A percentile compares a stretch with the other conserved stretches of the same genome.
Evolutionary conservation across 2,797 vertebrate genomes (phyloP).

Genomic region (Cyclura pinguis): DNA sequence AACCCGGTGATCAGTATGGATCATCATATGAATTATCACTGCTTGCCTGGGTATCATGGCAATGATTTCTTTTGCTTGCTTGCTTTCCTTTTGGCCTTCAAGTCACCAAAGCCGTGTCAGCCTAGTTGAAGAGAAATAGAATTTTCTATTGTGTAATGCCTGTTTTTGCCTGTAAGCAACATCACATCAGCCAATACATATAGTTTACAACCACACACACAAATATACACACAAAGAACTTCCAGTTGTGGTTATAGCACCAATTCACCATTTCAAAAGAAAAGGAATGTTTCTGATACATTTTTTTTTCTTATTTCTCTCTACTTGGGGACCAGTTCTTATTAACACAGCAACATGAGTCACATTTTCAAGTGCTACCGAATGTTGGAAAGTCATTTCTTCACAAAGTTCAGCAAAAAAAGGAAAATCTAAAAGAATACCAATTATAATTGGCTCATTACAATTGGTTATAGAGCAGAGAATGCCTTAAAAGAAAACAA

Average conservation of each 20-base stretch:
- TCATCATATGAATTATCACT: slow-evolving; percentile 37
- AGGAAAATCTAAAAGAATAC: background rate
- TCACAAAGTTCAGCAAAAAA: background rate
- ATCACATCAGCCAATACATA: slow-evolving; percentile 47
- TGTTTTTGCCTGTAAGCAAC: slow-evolving; percentile 49
- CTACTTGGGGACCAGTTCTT: background rate
- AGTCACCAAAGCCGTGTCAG: slow-evolving; percentile 52
- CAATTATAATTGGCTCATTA: background rate
- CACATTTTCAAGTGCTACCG: background rate
- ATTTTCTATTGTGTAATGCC: slow-evolving; percentile 61
- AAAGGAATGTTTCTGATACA: background rate
- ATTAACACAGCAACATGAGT: background rate
- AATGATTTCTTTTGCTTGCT: background rate
- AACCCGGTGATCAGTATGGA: slow-evolving; percentile 35
- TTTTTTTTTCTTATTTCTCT: background rate
- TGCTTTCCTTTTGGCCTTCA: background rate
- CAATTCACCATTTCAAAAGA: background rate
- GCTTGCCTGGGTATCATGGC: background rate
- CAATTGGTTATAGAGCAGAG: background rate
- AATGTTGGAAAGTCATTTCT: background rate
- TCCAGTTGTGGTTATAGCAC: slow-evolving; percentile 21
- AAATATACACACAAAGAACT: slow-evolving; percentile 44
- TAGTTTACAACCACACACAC: slow-evolving; percentile 39
- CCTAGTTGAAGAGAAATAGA: slow-evolving; percentile 81
- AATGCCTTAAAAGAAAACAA: background rate